Base-by-base conservation (phyloP, 2,113 vertebrate species). In the Acrocephalus kingi region DNA sequence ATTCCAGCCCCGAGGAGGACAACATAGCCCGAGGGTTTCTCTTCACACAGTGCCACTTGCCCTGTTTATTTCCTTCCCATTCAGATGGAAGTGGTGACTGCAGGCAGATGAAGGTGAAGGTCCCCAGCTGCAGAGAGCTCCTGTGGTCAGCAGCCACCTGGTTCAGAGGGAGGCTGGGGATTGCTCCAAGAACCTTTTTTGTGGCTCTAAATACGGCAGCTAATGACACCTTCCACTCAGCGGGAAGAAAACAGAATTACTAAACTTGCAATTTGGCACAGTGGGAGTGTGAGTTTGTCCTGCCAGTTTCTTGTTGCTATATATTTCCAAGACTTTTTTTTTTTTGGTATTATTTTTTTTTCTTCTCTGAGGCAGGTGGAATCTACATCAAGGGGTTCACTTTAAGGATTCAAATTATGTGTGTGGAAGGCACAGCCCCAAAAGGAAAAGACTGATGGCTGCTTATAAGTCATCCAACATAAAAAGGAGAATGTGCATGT, bases 191-290 rank as follows among this genome's bases (percentile, higher is more conserved):
- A 94, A 90, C 88, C 96, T 96, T 95, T 95, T 91, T 94, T 86
- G 58, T 72, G 92, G 62, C 88, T 96, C 90, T 95, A 94, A 96
- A 97, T 93, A 83, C 89, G 90, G 95, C 95, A 94, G 76, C 90
- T 96, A 96, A 97, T 95, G 96, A 94, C 94, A 94, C 90, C 90
- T 97, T 96, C 92, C 88, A 76, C 90, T 93, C 88, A 69, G 94
- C 11, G 1, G 91, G 94, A 93, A 80, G 95, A 93, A 97, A 97
- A 97, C 95, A 95, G 91, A 96, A 96, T 96, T 95, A 96, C 96
- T 96, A 93, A 93, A 95, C 96, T 97, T 97, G 92, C 91, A 89
- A 94, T 96, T 97, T 97, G 93, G 93, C 94, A 94, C 92, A 96
- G 84, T 94, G 91, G 96, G 95, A 92, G 89, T 90, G 82, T 84